Percentiles rank a stretch among this genome's conserved stretches.
These are phyloP conservation scores for Amphiura filiformis DNA, from an alignment of 35 echinoderm and acorn worm species.

Conservation along the genomic window DNA sequence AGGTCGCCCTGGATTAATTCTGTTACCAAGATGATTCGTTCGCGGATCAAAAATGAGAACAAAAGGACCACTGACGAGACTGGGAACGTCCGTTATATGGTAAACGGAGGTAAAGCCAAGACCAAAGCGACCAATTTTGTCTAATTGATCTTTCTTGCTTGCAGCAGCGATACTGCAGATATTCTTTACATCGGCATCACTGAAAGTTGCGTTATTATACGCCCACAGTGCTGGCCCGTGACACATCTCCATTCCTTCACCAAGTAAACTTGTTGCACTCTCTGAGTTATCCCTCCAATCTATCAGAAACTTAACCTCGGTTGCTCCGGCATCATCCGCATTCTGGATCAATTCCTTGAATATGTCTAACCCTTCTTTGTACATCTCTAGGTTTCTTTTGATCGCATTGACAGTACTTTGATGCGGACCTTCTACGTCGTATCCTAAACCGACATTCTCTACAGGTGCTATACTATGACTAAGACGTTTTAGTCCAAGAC, in stretches of 20 bases:
- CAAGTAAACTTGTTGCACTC: constrained; percentile 25
- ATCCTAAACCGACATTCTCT: constrained; percentile 14
- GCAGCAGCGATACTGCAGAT: constrained; percentile 62
- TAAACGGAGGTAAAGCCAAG: constrained; percentile 94
- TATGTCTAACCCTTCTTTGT: constrained; percentile 17
- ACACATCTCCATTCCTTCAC: constrained; percentile 58
- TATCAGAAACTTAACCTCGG: constrained; percentile 65
- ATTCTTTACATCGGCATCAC: constrained; percentile 61
- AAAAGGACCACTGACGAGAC: constrained; percentile 50
- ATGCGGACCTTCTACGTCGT: constrained; percentile 18
- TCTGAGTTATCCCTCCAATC: constrained; percentile 69
- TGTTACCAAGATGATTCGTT: constrained; percentile 45
- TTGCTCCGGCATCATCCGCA: constrained; percentile 84
- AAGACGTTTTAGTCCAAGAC: constrained; percentile 18
- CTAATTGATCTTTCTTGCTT: constrained; percentile 45
- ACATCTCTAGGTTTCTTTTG: constrained; percentile 40
- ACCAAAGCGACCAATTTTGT: constrained; percentile 84
- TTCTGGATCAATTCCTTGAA: constrained; percentile 84
- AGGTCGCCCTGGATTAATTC: constrained; percentile 26
- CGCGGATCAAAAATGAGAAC: constrained; percentile 77
- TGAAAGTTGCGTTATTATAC: constrained; percentile 78
- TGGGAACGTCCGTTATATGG: constrained; percentile 82
- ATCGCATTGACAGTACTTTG: constrained; percentile 25
- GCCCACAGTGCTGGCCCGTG: constrained; percentile 94
- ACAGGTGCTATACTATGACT: constrained; percentile 11